Conservation (phyloP, 2,888 invertebrate genomes). For the Lucinisca nassula region DNA sequence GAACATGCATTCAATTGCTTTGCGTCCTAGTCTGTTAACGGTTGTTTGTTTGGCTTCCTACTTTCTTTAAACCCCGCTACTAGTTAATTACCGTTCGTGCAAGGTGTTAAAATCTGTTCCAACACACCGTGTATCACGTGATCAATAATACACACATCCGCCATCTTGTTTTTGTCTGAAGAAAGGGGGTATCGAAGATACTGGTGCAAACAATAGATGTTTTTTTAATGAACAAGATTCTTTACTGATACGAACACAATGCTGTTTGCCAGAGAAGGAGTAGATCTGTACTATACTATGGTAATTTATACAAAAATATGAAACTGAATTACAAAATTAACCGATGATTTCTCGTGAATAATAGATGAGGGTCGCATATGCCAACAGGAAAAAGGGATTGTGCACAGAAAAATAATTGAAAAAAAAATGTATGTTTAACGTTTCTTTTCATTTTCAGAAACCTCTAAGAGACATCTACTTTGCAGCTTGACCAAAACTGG, state of each 20-base stretch:
- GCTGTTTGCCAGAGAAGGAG: not conserved
- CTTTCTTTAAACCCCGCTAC: no score
- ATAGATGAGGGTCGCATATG: conserved; percentile 5
- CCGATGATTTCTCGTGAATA: not conserved
- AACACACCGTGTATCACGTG: not conserved
- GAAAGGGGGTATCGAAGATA: not conserved
- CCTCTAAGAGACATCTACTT: no score
- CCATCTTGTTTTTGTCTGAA: conserved; percentile 70
- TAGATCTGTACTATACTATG: not conserved
- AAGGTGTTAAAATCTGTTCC: not conserved
- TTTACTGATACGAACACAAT: not conserved
- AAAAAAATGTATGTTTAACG: not conserved
- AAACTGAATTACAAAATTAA: not conserved
- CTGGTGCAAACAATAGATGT: not conserved
- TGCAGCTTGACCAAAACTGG: no score
- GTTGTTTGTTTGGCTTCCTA: no score
- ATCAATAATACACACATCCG: conserved; percentile 30
- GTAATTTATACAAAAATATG: not conserved
- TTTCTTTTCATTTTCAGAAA: not conserved
- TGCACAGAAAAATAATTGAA: no score
- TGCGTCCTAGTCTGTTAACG: no score
- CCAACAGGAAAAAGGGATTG: not conserved
- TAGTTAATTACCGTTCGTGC: no score
- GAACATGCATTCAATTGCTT: no score
- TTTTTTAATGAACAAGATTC: not conserved